A percentile compares a stretch with the other conserved stretches of the same genome.
Evolutionary conservation across 2,888 invertebrate genomes (phyloP).

Genomic region (Agrotis clavis): DNA sequence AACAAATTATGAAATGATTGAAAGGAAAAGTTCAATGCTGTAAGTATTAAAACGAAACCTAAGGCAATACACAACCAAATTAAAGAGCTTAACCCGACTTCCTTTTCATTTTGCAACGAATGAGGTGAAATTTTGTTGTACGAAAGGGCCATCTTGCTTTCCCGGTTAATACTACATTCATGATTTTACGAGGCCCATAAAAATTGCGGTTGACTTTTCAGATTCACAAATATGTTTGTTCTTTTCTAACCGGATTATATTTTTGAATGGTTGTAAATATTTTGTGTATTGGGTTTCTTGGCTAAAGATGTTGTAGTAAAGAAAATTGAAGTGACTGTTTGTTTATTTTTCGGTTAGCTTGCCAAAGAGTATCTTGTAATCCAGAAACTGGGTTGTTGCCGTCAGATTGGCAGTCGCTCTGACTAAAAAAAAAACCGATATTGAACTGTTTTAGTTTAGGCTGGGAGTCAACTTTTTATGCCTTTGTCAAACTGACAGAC

Average conservation of each 20-base stretch:
- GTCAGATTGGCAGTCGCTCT: background rate
- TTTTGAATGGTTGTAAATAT: slow-evolving; percentile 36
- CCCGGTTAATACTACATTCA: slow-evolving; percentile 67
- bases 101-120: slow-evolving; percentile 69
- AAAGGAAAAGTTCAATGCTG: slow-evolving; percentile 16
- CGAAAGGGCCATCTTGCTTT: slow-evolving; percentile 65
- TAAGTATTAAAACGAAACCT: slow-evolving; percentile 51
- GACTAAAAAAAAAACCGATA: background rate
- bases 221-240: slow-evolving; percentile 44
- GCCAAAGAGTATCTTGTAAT: background rate
- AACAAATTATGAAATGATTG: background rate
- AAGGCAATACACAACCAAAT: slow-evolving; percentile 29
- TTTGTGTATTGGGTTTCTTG: slow-evolving; percentile 26
- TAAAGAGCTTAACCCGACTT: slow-evolving; percentile 61
- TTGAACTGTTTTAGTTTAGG: background rate
- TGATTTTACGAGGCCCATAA: slow-evolving; percentile 62
- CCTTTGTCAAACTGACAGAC: no score
- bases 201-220: slow-evolving; percentile 64
- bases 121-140: slow-evolving; percentile 70
- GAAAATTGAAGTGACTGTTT: background rate
- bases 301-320: background rate
- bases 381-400: background rate
- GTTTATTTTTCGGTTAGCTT: background rate
- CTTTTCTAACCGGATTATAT: slow-evolving; percentile 50
- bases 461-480: background rate